Conservation (phyloP, 2,113 vertebrate genomes). For the Cyanoliseus patagonus region DNA sequence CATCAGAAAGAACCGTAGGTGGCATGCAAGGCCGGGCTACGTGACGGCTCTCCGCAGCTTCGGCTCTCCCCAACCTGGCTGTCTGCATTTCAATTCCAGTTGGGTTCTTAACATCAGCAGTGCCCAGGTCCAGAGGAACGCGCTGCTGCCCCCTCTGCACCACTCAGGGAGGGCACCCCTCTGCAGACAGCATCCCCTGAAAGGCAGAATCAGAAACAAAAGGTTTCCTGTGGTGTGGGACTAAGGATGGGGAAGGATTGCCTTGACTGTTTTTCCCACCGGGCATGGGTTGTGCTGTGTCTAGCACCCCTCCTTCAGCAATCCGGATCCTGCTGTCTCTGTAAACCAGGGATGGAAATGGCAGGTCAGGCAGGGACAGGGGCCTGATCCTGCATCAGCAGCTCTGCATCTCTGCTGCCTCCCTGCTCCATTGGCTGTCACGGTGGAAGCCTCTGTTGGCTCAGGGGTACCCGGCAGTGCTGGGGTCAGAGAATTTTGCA, state of each 20-base stretch:
- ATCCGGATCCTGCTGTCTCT: not conserved
- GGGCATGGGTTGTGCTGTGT: rapidly evolving
- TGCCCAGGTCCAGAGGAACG: rapidly evolving
- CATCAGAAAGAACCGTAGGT: not conserved
- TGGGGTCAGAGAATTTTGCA: not conserved
- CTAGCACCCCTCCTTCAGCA: not conserved
- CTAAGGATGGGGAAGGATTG: rapidly evolving
- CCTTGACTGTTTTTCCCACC: not conserved
- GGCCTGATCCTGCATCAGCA: not conserved
- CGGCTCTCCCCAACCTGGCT: not conserved
- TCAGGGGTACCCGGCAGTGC: rapidly evolving
- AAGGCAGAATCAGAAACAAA: not conserved
- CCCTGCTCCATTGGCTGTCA: not conserved
- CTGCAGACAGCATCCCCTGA: not conserved
- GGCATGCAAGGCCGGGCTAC: conserved; percentile 12
- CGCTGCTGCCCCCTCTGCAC: not conserved
- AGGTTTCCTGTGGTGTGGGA: too few species aligned
- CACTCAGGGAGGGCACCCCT: not conserved
- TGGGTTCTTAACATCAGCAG: not conserved
- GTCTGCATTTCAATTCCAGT: not conserved
- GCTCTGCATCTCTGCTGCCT: not conserved
- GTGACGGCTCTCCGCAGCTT: not conserved
- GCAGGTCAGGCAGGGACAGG: not conserved
- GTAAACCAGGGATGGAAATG: not conserved
- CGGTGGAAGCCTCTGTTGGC: not conserved